Percentiles rank a stretch among this genome's conserved stretches.
Conservation (phyloP, 1,140 invertebrate genomes). For the Samia ricini region DNA sequence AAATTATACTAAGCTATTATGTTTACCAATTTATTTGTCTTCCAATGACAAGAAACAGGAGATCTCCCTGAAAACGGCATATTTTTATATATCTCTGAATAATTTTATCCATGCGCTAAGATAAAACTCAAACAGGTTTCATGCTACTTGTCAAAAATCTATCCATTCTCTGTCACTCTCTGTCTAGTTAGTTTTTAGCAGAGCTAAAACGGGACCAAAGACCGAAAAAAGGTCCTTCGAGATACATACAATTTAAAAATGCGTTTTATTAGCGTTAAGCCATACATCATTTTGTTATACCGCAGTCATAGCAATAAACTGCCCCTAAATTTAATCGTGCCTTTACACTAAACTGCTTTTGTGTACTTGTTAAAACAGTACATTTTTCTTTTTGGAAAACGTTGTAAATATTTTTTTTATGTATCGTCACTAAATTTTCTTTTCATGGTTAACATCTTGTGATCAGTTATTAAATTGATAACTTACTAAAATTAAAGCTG, state of each 20-base stretch:
- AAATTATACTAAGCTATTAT: no score
- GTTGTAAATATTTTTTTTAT: no score
- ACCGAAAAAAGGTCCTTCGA: background rate
- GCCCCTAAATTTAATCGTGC: slow-evolving; percentile 39
- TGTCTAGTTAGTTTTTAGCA: background rate
- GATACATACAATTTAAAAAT: background rate
- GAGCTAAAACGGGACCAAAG: background rate
- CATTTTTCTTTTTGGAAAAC: background rate
- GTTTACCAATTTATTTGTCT: background rate
- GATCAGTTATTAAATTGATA: no score
- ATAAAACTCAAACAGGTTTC: background rate
- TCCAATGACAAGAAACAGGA: background rate
- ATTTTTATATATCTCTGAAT: background rate
- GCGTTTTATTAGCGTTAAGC: slow-evolving; percentile 28
- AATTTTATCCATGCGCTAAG: background rate
- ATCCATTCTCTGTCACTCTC: background rate
- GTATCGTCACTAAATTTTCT: no score
- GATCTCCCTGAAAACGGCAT: background rate
- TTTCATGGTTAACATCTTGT: no score
- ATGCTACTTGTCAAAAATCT: background rate
- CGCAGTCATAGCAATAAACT: slow-evolving; percentile 27
- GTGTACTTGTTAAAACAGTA: background rate
- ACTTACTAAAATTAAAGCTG: no score
- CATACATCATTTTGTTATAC: slow-evolving; percentile 32
- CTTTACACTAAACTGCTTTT: slow-evolving; percentile 19